Evolutionary conservation across 2,113 vertebrate genomes (phyloP).

Genomic region (Sinocyclocheilus rhinocerous): DNA sequence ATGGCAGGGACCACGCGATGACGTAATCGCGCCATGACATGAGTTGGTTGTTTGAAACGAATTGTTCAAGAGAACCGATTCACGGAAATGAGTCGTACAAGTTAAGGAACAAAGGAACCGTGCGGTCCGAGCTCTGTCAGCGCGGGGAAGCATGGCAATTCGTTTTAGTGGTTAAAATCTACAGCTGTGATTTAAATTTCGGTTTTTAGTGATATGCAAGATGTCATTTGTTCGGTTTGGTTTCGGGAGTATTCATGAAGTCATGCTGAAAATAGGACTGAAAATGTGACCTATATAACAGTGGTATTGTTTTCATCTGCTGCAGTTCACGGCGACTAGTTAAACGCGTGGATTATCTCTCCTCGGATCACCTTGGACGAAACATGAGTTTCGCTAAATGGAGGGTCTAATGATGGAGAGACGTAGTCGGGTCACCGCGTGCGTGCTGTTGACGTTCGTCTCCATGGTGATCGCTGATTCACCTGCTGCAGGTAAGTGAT

Average conservation of each 20-base stretch:
- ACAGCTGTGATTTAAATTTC: not conserved
- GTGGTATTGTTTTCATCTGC: not conserved
- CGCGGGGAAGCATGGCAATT: not conserved
- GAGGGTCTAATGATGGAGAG: conserved; percentile 65
- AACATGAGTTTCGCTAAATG: conserved; percentile 73
- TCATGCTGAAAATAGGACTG: not conserved
- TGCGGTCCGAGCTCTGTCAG: conserved; percentile 4
- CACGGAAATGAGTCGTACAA: not conserved
- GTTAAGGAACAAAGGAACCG: conserved; percentile 52
- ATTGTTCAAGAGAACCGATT: conserved; percentile 1
- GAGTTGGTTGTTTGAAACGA: not conserved
- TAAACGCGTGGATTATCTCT: conserved; percentile 49
- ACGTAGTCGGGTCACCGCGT: conserved; percentile 55
- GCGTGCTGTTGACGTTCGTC: conserved; percentile 61
- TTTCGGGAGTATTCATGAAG: not conserved
- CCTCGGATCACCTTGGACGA: conserved; percentile 58
- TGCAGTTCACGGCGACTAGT: conserved; percentile 17
- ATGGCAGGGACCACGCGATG: not conserved
- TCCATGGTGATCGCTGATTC: conserved; percentile 67
- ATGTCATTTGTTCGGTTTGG: not conserved
- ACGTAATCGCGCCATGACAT: not conserved
- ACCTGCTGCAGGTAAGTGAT: conserved; percentile 73
- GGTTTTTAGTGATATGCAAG: not conserved
- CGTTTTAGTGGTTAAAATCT: not conserved
- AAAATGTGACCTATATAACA: conserved; percentile 17